A percentile compares a stretch with the other conserved stretches of the same genome.
These are phyloP conservation scores for Himalopsyche tibetana DNA, from an alignment of 2,888 invertebrate genomes.

Conservation along the genomic window DNA sequence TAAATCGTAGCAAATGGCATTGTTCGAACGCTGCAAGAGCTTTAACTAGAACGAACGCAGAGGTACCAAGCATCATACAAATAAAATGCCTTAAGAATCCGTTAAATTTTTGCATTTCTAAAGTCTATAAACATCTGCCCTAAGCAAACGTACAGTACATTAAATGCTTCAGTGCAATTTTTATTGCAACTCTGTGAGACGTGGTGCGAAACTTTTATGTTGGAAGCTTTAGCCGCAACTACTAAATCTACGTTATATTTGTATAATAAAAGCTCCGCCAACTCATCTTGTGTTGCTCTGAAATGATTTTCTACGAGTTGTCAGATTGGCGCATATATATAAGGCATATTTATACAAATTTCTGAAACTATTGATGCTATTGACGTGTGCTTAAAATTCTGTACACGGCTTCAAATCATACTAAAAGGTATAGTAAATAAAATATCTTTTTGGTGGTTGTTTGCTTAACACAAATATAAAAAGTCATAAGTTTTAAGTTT, in stretches of 20 bases:
- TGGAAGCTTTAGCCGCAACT: background rate
- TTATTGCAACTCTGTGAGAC: background rate
- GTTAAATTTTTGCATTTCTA: background rate
- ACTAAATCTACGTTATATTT: background rate
- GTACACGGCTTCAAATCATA: no score
- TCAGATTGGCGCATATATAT: background rate
- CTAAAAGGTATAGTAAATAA: no score
- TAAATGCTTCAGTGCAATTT: slow-evolving; percentile 7
- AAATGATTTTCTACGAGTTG: background rate
- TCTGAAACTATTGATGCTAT: no score
- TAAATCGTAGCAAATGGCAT: background rate
- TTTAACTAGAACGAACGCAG: background rate
- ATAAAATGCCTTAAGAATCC: background rate
- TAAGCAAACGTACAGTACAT: background rate
- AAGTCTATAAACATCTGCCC: background rate
- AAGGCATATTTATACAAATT: no score
- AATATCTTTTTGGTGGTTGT: no score
- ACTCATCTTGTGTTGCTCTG: background rate
- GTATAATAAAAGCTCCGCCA: background rate
- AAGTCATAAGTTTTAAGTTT: no score
- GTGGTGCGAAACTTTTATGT: slow-evolving; percentile 5
- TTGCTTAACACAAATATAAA: no score
- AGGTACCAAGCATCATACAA: background rate
- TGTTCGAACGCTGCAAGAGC: slow-evolving; percentile 8
- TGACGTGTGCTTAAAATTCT: no score